Evolutionary conservation across 2,797 vertebrate genomes (phyloP).

Genomic region (Myotis myotis): DNA sequence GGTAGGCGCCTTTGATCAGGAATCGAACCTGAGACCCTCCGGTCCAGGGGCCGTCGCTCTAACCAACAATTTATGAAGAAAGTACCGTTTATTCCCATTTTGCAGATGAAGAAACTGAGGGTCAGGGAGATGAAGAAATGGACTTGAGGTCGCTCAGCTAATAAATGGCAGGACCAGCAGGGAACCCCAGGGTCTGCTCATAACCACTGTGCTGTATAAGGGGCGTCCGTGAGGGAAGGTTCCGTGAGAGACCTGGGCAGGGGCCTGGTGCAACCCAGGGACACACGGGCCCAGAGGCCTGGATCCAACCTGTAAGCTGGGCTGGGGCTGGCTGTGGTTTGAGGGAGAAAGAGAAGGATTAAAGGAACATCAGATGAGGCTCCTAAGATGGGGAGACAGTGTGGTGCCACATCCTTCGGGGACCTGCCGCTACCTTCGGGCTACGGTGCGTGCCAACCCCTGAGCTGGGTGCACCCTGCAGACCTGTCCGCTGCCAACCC

Average conservation of each 20-base stretch:
- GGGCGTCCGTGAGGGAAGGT: neutral
- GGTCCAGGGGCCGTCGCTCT: no score
- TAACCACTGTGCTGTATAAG: neutral
- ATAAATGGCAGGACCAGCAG: neutral
- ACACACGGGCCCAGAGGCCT: neutral
- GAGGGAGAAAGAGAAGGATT: neutral
- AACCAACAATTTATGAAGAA: no score
- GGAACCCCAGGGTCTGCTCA: neutral
- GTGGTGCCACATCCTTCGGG: neutral
- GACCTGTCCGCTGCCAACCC: neutral
- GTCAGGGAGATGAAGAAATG: neutral
- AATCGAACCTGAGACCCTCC: neutral
- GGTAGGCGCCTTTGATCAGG: neutral
- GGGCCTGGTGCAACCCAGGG: neutral
- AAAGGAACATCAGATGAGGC: neutral
- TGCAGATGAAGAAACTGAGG: neutral
- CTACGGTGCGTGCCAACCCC: fast-evolving
- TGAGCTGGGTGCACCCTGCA: neutral
- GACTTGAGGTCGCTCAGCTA: no score
- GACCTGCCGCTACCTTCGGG: neutral
- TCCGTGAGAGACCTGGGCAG: neutral
- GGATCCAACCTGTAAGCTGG: no score
- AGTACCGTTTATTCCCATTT: no score
- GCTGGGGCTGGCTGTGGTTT: neutral
- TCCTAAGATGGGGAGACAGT: fast-evolving